Evolutionary conservation across 2,888 invertebrate genomes (phyloP).

Genomic region (Rhagium mordax): DNA sequence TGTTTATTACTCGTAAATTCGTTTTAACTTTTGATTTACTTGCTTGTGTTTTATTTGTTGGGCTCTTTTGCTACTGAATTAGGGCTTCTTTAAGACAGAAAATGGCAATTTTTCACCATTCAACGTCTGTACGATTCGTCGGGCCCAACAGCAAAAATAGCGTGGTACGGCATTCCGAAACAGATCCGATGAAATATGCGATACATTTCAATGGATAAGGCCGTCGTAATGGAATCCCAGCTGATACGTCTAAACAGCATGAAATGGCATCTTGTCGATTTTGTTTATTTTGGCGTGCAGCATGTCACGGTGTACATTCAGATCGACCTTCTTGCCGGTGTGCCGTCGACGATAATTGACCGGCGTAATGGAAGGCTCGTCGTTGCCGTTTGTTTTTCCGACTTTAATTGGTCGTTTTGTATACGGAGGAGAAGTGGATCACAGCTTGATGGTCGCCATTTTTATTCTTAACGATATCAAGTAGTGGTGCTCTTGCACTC

Average conservation of each 20-base stretch:
- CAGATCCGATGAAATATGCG: constrained; percentile 44
- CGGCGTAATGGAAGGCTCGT: constrained; percentile 48
- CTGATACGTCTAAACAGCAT: constrained; percentile 50
- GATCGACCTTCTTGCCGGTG: constrained; percentile 15
- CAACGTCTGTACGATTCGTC: too few species aligned
- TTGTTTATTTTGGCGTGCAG: constrained; percentile 50
- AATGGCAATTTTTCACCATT: too few species aligned
- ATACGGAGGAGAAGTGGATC: constrained; percentile 36
- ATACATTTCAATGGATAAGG: constrained; percentile 51
- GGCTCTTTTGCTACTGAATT: too few species aligned
- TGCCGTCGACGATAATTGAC: constrained; percentile 47
- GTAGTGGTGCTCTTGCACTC: constrained; percentile 46
- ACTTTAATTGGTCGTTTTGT: constrained; percentile 52
- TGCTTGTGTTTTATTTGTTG: too few species aligned
- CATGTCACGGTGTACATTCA: constrained; percentile 37
- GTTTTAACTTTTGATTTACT: too few species aligned
- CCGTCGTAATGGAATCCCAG: constrained; percentile 48
- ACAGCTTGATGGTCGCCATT: constrained; percentile 49
- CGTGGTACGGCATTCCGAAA: constrained; percentile 4
- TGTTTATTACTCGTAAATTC: too few species aligned
- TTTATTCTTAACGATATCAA: constrained; percentile 52
- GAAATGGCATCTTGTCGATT: constrained; percentile 50
- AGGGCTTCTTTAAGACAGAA: too few species aligned
- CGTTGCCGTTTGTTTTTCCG: constrained; percentile 48
- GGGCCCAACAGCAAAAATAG: constrained; percentile 5